phyloP scores from a whole-genome alignment of 1,140 invertebrate genomes.

The Diachasma alloeum region DNA sequence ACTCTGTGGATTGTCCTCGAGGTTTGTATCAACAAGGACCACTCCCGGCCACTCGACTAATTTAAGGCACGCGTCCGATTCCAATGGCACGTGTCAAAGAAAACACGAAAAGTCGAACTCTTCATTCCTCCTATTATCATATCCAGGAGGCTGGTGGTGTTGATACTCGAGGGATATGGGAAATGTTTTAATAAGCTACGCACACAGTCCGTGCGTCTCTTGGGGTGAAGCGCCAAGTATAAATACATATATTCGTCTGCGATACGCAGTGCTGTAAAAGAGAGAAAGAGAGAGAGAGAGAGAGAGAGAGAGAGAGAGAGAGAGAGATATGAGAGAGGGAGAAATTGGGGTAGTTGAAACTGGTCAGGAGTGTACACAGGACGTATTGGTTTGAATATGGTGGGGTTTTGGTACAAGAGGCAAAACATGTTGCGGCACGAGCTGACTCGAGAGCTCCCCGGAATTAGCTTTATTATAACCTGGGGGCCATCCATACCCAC shows the following conservation, averaged over 20 bases:
- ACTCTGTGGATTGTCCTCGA: background rate
- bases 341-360: constrained; percentile 29
- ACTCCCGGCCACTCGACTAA: background rate
- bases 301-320: constrained; percentile 11
- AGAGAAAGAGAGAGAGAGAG: constrained; percentile 8
- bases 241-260: constrained; percentile 30
- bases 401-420: constrained; percentile 49
- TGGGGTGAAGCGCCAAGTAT: constrained; percentile 32
- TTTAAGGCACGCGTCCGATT: background rate
- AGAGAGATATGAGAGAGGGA: background rate
- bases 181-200: constrained; percentile 60
- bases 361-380: constrained; percentile 39
- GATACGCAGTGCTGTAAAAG: background rate
- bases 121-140: constrained; percentile 14
- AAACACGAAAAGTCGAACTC: background rate
- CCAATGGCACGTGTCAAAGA: constrained; percentile 1
- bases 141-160: constrained; percentile 18
- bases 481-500: constrained; percentile 61
- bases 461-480: constrained; percentile 67
- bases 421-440: constrained; percentile 63
- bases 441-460: constrained; percentile 61
- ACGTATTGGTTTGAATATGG: constrained; percentile 32
- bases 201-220: background rate
- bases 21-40: background rate
- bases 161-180: constrained; percentile 31